These are phyloP conservation scores for Apis cerana DNA, from an alignment of 1,140 invertebrate genomes.

Conservation along the genomic window DNA sequence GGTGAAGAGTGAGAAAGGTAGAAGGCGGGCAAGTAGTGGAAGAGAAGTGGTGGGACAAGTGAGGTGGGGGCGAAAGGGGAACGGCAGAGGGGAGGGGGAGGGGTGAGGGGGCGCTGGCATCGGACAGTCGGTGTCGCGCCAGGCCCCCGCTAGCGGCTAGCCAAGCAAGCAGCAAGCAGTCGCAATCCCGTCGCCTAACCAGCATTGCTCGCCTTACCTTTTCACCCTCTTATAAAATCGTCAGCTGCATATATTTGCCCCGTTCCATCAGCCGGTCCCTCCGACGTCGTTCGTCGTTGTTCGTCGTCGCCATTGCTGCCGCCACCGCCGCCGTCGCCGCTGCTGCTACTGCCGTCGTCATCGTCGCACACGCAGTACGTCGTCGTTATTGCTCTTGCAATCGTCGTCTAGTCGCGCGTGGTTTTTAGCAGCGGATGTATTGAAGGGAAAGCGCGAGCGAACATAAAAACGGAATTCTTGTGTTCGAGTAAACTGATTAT, in stretches of 20 bases:
- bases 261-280: slow-evolving; percentile 64
- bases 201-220: slow-evolving; percentile 79
- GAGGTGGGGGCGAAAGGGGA: slow-evolving; percentile 19
- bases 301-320: slow-evolving; percentile 58
- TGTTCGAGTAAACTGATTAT: slow-evolving; percentile 63
- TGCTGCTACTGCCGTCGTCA: slow-evolving; percentile 56
- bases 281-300: slow-evolving; percentile 54
- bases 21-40: slow-evolving; percentile 3
- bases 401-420: slow-evolving; percentile 58
- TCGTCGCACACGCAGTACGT: slow-evolving; percentile 68
- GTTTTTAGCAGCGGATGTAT: slow-evolving; percentile 52
- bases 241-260: slow-evolving; percentile 74
- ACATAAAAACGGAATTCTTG: slow-evolving; percentile 27
- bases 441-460: slow-evolving; percentile 45
- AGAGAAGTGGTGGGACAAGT: background rate
- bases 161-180: slow-evolving; percentile 74
- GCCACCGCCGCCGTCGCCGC: slow-evolving; percentile 37
- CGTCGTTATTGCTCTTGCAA: slow-evolving; percentile 58
- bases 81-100: slow-evolving; percentile 25
- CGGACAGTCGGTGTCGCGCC: slow-evolving; percentile 76
- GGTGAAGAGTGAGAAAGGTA: slow-evolving; percentile 29
- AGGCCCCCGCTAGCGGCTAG: slow-evolving; percentile 73
- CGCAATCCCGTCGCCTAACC: slow-evolving; percentile 80
- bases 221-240: slow-evolving; percentile 75
- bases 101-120: slow-evolving; percentile 71